Conservation (phyloP, 2,797 vertebrate genomes). For the Chelonia mydas region DNA sequence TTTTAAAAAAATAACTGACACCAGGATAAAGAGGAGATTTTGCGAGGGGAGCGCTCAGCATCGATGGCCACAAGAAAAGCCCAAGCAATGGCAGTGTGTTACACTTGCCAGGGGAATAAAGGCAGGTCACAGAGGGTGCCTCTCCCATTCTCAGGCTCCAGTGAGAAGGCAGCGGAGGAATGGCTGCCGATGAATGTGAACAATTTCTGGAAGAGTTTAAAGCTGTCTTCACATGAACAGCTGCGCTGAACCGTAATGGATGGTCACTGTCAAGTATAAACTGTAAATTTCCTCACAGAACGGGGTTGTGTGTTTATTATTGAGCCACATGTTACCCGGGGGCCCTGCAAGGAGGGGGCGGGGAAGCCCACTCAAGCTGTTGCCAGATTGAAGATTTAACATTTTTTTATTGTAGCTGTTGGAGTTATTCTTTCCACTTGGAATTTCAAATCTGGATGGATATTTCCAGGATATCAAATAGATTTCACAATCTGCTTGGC, state of each 20-base stretch:
- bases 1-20: not conserved
- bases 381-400: slow-evolving; percentile 28
- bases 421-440: not conserved
- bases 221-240: slow-evolving; percentile 86
- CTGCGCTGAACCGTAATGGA: slow-evolving; percentile 77
- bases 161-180: not conserved
- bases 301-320: not conserved
- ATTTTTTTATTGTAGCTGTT: slow-evolving; percentile 1
- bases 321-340: not conserved
- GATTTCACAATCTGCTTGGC: not conserved
- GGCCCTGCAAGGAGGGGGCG: not conserved
- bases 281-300: slow-evolving; percentile 56
- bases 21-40: not conserved
- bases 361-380: not conserved
- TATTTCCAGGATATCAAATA: slow-evolving; percentile 27
- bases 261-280: slow-evolving; percentile 64
- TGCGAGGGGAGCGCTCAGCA: not conserved
- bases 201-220: slow-evolving; percentile 81
- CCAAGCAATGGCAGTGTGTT: not conserved
- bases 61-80: not conserved
- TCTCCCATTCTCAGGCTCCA: not conserved
- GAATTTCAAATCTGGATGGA: not conserved
- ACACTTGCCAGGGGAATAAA: not conserved
- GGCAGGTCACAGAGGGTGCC: not conserved
- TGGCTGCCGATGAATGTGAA: slow-evolving; percentile 79